Conservation (phyloP, 2,113 vertebrate species). For the Heloderma charlesbogerti region DNA sequence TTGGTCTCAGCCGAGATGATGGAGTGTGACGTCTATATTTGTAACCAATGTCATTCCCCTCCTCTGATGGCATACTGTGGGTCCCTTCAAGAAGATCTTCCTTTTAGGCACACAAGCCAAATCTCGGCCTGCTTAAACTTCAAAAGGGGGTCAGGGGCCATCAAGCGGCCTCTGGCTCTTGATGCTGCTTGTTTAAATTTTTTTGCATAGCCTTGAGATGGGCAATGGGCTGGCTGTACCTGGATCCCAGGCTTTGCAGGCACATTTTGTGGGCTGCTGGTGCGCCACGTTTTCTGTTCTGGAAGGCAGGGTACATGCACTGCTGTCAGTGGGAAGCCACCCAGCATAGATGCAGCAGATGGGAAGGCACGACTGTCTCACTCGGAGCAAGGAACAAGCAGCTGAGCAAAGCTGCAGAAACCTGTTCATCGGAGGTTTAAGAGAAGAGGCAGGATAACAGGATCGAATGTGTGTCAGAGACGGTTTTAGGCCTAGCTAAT, state of each 20-base stretch:
- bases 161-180: too few relatives aligned
- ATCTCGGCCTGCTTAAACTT: neutral
- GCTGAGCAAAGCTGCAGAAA: neutral
- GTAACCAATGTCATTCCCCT: too few relatives aligned
- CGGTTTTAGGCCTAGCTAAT: neutral
- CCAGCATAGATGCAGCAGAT: neutral
- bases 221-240: neutral
- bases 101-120: neutral
- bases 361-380: neutral
- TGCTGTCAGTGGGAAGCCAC: neutral
- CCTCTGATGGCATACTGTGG: too few relatives aligned
- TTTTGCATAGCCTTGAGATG: neutral
- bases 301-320: neutral
- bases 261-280: neutral
- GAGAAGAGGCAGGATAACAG: neutral
- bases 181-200: neutral
- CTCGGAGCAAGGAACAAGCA: neutral
- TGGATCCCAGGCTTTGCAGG: neutral
- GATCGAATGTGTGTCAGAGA: slow-evolving; percentile 1
- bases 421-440: neutral
- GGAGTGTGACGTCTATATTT: too few relatives aligned
- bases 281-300: neutral
- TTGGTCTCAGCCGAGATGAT: too few relatives aligned
- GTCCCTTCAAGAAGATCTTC: neutral
- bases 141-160: neutral